phyloP scores from a whole-genome alignment of 2,888 invertebrate species.

The Athrips mouffetella region DNA sequence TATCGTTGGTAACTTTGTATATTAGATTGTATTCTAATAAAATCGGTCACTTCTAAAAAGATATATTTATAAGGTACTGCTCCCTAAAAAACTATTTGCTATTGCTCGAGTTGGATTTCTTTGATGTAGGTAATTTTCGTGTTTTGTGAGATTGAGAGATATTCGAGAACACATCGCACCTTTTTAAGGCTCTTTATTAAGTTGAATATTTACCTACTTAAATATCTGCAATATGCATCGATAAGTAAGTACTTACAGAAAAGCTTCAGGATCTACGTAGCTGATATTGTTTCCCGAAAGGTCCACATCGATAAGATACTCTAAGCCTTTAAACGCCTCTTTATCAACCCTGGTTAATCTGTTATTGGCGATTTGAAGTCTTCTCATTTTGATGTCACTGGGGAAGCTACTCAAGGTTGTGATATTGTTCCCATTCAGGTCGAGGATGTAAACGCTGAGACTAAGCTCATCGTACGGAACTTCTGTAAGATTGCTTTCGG shows the following conservation, averaged over 20 bases:
- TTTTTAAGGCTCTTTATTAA: too few relatives aligned
- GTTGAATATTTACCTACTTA: too few relatives aligned
- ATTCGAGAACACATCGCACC: too few relatives aligned
- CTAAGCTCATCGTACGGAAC: slow-evolving; percentile 84
- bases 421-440: slow-evolving; percentile 84
- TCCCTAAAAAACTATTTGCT: too few relatives aligned
- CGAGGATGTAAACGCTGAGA: slow-evolving; percentile 83
- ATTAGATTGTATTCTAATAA: too few relatives aligned
- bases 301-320: slow-evolving; percentile 84
- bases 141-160: too few relatives aligned
- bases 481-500: slow-evolving; percentile 84
- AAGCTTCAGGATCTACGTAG: slow-evolving; percentile 81
- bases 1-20: too few relatives aligned
- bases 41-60: too few relatives aligned
- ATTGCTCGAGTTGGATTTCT: too few relatives aligned
- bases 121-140: too few relatives aligned
- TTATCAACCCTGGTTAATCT: slow-evolving; percentile 77
- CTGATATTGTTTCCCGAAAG: slow-evolving; percentile 82
- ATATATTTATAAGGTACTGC: too few relatives aligned
- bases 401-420: slow-evolving; percentile 80
- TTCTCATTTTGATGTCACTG: slow-evolving; percentile 82
- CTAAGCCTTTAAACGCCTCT: slow-evolving; percentile 81
- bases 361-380: slow-evolving; percentile 84
- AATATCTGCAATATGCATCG: too few relatives aligned
- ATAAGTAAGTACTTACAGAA: slow-evolving; percentile 77